Base-by-base conservation (phyloP, 2,888 invertebrate genomes). In the Coleophora flavipennella region DNA sequence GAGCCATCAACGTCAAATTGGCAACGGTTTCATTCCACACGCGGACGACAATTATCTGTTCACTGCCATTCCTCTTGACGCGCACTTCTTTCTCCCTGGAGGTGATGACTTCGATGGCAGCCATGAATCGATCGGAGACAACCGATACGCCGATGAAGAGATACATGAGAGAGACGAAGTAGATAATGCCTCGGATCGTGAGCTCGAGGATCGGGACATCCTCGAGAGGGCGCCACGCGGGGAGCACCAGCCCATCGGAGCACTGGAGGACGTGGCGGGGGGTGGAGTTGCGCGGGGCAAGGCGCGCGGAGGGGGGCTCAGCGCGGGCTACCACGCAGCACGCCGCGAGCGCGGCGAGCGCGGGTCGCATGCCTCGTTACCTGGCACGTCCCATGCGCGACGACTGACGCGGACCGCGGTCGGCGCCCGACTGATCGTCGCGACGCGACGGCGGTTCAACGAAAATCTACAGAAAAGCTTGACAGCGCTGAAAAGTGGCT, bases 21-120 rank as follows among this genome's bases (percentile, higher is more conserved):
- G 98, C 98, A 33, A 99, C 99, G 2, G 99, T 99, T 74, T 99
- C 99, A 78, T 99, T 99, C 99, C 99, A 99, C 43, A 99, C 94
- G 43, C 98, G 88, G 11, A 99, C 98, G 37, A 92, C 92, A 33
- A 99, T 87, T 53, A 94, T 93, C 63, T 96, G 94, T 45, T 95
- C 94, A 45, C 95, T 95, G 60, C 93, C 94, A 49, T 93, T 91
- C 50, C 94, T 92, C 62, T 94, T 93, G 44, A 99, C 92, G 58
- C 92, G 91, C 61, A 99, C 92, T 74, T 97, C 96, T 59, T 95
- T 94, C 74, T 99, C 99, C 71, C 97, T 93, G 0, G 98, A 97
- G 38, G 99, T 99, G 72, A 99, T 99, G 53, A 97, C 97, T 87
- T 99, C 99, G 70, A 99, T 99, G 59, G 98, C 94, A 32, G 97